phyloP scores from a whole-genome alignment of 2,797 vertebrate genomes.

The Falco naumanni region DNA sequence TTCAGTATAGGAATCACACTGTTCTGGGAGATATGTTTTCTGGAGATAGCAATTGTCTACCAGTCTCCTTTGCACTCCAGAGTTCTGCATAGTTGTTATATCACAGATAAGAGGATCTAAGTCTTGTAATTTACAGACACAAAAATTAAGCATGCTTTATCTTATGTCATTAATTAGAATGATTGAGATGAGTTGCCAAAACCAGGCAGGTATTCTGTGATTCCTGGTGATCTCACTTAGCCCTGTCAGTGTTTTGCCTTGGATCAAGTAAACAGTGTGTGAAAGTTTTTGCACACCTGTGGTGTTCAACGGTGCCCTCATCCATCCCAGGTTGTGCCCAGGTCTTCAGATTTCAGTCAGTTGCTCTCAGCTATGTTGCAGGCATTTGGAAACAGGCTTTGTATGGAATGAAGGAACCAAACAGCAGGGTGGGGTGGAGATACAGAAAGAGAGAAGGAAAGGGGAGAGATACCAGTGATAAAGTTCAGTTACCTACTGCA shows the following conservation, averaged over 20 bases:
- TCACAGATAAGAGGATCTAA: background rate
- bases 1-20: background rate
- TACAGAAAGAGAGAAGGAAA: background rate
- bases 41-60: background rate
- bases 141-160: background rate
- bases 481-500: background rate
- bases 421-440: background rate
- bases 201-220: background rate
- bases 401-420: background rate
- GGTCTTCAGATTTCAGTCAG: background rate
- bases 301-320: background rate
- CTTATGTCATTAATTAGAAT: background rate
- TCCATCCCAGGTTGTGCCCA: background rate
- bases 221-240: background rate
- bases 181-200: background rate
- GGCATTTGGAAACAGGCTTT: background rate
- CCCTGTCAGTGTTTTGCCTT: background rate
- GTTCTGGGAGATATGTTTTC: background rate
- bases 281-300: background rate
- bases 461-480: background rate
- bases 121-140: background rate
- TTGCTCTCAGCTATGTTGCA: background rate
- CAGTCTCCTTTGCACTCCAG: background rate
- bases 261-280: accelerated
- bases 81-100: background rate